Evolutionary conservation across 2,113 vertebrate genomes (phyloP).

Genomic region (Camelus bactrianus): DNA sequence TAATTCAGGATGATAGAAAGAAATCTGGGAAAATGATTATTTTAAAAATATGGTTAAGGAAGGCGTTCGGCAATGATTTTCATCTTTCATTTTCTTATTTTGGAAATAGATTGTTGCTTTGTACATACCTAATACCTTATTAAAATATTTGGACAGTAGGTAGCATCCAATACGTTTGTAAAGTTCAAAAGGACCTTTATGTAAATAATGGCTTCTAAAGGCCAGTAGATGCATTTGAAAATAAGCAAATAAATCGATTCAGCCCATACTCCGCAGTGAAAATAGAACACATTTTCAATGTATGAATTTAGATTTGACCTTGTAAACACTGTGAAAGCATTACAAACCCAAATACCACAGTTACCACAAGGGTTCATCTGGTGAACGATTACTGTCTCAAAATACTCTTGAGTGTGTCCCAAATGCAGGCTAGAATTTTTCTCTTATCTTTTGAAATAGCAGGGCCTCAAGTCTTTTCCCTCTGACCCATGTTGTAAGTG

Average conservation of each 20-base stretch:
- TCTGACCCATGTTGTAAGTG: background rate
- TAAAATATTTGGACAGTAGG: conserved; percentile 64
- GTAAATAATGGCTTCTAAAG: conserved; percentile 76
- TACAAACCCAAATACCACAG: background rate
- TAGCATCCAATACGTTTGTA: conserved; percentile 67
- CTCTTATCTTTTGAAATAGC: conserved; percentile 3
- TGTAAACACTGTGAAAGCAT: conserved; percentile 53
- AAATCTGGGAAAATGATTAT: conserved; percentile 50
- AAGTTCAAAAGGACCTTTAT: conserved; percentile 77
- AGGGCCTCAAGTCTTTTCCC: background rate
- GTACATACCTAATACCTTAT: conserved; percentile 43
- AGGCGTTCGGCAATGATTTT: conserved; percentile 41
- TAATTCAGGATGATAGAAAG: conserved; percentile 52
- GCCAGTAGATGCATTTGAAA: conserved; percentile 76
- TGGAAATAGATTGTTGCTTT: conserved; percentile 47
- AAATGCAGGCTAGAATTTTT: background rate
- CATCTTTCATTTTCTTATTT: conserved; percentile 58
- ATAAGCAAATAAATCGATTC: conserved; percentile 71
- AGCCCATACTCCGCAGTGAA: conserved; percentile 48
- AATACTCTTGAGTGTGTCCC: background rate
- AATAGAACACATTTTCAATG: conserved; percentile 42
- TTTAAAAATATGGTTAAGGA: conserved; percentile 56
- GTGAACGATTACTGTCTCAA: background rate
- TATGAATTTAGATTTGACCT: conserved; percentile 66
- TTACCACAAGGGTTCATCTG: background rate